A percentile compares a stretch with the other conserved stretches of the same genome.
phyloP scores from a whole-genome alignment of 2,113 vertebrate genomes.

The Melanerpes aurifrons region DNA sequence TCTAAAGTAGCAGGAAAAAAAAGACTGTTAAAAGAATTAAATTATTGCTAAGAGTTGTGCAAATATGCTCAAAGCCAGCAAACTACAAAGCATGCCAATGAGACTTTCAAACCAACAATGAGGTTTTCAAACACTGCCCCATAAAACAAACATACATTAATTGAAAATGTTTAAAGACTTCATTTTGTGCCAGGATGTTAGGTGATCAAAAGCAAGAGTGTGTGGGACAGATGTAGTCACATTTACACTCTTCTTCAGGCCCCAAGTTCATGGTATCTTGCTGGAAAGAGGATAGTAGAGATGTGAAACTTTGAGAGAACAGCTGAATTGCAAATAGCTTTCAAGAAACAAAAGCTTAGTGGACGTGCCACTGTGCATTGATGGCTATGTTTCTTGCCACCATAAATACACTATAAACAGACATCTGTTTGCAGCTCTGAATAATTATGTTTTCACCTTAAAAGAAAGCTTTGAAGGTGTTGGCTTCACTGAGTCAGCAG shows the following conservation, averaged over 20 bases:
- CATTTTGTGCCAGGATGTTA: not conserved
- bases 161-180: not conserved
- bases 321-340: not conserved
- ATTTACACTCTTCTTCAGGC: not conserved
- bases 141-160: slow-evolving; percentile 1
- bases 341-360: not conserved
- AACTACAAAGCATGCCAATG: not conserved
- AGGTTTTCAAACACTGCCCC: not conserved
- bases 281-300: not conserved
- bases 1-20: not conserved
- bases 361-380: not conserved
- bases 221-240: not conserved
- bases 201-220: not conserved
- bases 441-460: not conserved
- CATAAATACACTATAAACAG: not conserved
- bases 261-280: not conserved
- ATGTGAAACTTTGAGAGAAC: not conserved
- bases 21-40: not conserved
- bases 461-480: not conserved
- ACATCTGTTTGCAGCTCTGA: not conserved
- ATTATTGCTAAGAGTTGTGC: not conserved
- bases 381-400: not conserved
- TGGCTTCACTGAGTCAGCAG: not conserved
- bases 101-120: not conserved
- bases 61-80: not conserved